These are phyloP conservation scores for Pseudotriccus pelzelni DNA, from an alignment of 2,797 vertebrate genomes.

Conservation along the genomic window DNA sequence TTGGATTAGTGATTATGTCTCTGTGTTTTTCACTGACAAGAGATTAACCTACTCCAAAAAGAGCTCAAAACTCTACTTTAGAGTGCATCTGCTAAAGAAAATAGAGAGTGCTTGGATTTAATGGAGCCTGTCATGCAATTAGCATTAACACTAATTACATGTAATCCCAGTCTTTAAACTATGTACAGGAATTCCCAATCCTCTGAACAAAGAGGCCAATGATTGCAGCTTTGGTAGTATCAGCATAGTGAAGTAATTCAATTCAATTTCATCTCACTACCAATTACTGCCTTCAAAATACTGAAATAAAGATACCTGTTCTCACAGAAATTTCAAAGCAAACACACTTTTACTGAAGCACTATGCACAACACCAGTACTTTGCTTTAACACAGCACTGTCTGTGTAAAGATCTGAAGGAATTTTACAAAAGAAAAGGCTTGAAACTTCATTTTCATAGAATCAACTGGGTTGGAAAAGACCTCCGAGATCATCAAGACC, in stretches of 20 bases:
- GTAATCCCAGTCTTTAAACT: constrained; percentile 34
- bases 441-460: not conserved
- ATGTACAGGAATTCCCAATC: not conserved
- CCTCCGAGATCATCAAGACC: too few species aligned
- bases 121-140: constrained; percentile 33
- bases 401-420: not conserved
- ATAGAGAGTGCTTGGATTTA: not conserved
- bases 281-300: not conserved
- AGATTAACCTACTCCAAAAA: not conserved
- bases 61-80: not conserved
- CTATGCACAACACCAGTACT: not conserved
- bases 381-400: not conserved
- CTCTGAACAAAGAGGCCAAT: constrained; percentile 2
- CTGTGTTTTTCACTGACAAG: not conserved
- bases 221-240: not conserved
- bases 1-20: not conserved
- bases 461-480: too few species aligned
- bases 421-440: not conserved
- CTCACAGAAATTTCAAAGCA: not conserved
- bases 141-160: constrained; percentile 52
- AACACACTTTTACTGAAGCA: not conserved
- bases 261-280: not conserved
- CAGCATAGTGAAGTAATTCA: not conserved
- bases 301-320: not conserved
- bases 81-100: not conserved